Conservation (phyloP, 2,113 vertebrate species). For the Equus quagga region DNA sequence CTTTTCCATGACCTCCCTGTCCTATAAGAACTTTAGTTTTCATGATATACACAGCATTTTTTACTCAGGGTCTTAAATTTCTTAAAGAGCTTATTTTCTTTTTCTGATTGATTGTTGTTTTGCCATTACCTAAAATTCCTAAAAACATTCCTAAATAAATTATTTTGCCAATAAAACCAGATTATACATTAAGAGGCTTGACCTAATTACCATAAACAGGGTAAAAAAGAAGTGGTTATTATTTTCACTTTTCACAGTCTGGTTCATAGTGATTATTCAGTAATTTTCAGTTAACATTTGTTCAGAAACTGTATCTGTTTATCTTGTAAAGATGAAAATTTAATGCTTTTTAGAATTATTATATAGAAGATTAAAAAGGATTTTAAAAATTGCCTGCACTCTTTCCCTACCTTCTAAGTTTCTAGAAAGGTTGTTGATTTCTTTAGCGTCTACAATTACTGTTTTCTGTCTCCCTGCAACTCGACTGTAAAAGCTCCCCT, state of each 20-base stretch:
- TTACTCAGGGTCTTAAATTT: conserved; percentile 19
- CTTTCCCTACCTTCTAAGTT: conserved; percentile 11
- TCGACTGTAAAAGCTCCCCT: not conserved
- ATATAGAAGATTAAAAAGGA: not conserved
- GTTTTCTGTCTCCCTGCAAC: not conserved
- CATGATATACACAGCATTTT: not conserved
- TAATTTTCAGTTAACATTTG: not conserved
- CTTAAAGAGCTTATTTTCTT: not conserved
- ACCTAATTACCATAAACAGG: not conserved
- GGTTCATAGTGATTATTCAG: not conserved
- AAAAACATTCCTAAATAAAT: not conserved
- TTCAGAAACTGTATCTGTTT: conserved; percentile 15
- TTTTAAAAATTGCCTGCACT: not conserved
- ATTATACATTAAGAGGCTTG: not conserved
- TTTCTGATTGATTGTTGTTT: not conserved
- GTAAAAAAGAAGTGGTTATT: not conserved
- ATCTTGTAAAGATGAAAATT: not conserved
- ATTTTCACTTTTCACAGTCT: conserved; percentile 29
- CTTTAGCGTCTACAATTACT: not conserved
- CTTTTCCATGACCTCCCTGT: not conserved
- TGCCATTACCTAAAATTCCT: conserved; percentile 6
- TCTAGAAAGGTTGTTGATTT: not conserved
- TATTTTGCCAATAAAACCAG: conserved; percentile 15
- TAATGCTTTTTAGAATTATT: conserved; percentile 2
- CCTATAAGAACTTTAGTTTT: conserved; percentile 7